These are phyloP conservation scores for Agriopis leucophaearia DNA, from an alignment of 2,888 invertebrate genomes.

Conservation along the genomic window DNA sequence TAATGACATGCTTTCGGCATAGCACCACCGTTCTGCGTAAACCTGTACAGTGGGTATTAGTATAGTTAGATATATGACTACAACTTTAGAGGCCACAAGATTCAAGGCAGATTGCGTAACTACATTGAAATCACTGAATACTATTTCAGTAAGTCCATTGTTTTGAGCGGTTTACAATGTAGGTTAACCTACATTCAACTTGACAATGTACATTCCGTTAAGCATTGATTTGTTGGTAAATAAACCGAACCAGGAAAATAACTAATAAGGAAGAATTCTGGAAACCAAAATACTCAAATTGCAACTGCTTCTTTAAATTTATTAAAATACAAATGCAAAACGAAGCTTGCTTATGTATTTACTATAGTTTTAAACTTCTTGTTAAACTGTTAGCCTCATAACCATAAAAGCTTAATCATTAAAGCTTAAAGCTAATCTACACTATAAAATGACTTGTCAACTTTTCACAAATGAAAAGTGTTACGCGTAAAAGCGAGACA, in stretches of 20 bases:
- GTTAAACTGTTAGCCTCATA: too few relatives aligned
- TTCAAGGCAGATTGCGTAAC: constrained; percentile 37
- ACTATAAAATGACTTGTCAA: too few relatives aligned
- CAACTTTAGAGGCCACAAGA: constrained; percentile 21
- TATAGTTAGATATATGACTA: constrained; percentile 1
- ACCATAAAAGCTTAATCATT: too few relatives aligned
- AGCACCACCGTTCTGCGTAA: too few relatives aligned
- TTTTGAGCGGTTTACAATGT: constrained; percentile 20
- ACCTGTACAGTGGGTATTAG: not conserved
- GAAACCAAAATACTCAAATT: not conserved
- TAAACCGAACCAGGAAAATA: not conserved
- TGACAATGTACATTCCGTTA: constrained; percentile 13
- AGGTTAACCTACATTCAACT: constrained; percentile 14
- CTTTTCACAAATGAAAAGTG: too few relatives aligned
- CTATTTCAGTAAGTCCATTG: constrained; percentile 36
- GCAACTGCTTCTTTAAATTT: not conserved
- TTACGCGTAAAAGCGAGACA: too few relatives aligned
- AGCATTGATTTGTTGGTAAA: constrained; percentile 11
- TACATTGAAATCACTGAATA: constrained; percentile 31
- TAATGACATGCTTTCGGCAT: too few relatives aligned
- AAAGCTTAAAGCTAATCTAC: too few relatives aligned
- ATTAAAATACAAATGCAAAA: too few relatives aligned
- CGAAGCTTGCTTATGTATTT: too few relatives aligned
- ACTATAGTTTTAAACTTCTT: too few relatives aligned
- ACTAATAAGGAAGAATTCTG: not conserved